phyloP scores from a whole-genome alignment of 2,797 vertebrate genomes.

The Chaenodraco wilsoni region DNA sequence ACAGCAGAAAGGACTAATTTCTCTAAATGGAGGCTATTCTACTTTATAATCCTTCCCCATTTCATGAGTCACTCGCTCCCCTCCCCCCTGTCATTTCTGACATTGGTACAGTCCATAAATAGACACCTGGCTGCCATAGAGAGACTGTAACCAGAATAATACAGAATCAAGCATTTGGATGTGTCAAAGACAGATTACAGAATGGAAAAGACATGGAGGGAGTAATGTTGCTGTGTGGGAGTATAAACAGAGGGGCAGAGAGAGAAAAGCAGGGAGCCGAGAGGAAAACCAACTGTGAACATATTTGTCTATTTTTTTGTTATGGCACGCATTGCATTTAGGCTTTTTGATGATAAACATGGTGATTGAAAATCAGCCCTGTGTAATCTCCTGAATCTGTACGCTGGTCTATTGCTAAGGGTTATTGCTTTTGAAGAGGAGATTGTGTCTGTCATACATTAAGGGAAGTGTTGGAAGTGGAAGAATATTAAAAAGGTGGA shows the following conservation, averaged over 20 bases:
- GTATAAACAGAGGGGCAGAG: neutral
- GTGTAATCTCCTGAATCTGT: neutral
- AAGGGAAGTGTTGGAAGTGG: constrained; percentile 9
- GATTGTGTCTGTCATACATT: neutral
- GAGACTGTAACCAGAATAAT: constrained; percentile 38
- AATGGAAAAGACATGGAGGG: constrained; percentile 1
- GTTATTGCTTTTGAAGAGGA: constrained; percentile 11
- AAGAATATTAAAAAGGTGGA: constrained; percentile 16
- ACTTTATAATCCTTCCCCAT: constrained; percentile 69
- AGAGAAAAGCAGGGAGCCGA: neutral
- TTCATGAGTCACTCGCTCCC: constrained; percentile 70
- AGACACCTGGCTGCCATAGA: constrained; percentile 67
- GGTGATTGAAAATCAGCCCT: neutral
- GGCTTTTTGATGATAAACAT: constrained; percentile 4
- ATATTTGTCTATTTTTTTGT: neutral
- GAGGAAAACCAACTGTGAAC: constrained; percentile 8
- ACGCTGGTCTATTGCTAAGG: constrained; percentile 10
- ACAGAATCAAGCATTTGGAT: constrained; percentile 38
- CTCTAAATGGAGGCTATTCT: constrained; percentile 71
- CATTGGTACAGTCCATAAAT: constrained; percentile 75
- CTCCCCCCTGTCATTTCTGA: constrained; percentile 60
- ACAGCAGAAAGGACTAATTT: constrained; percentile 65
- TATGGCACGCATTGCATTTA: neutral
- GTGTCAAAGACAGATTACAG: constrained; percentile 43
- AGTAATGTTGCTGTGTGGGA: constrained; percentile 14